phyloP scores from a whole-genome alignment of 1,140 invertebrate genomes.

The Aphelenchoides avenae region DNA sequence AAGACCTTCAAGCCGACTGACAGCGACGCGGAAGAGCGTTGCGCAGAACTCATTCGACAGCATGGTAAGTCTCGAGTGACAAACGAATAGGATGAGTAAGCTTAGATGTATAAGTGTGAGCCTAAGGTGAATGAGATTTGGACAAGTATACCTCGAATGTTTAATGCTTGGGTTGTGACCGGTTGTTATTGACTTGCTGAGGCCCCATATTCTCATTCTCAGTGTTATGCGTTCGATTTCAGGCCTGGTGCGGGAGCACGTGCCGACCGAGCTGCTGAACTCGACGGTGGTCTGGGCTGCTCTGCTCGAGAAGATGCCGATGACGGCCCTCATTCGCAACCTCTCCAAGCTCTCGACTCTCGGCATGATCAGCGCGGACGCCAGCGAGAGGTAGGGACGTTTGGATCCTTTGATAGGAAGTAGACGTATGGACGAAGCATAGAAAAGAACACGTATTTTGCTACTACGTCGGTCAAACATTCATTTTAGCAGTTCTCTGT shows the following conservation, averaged over 20 bases:
- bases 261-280: constrained; percentile 68
- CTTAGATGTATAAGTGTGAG: not conserved
- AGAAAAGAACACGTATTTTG: no score
- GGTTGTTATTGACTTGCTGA: no score
- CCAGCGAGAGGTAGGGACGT: constrained; percentile 25
- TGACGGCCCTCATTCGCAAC: constrained; percentile 65
- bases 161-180: no score
- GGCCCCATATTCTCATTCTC: no score
- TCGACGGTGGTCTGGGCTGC: constrained; percentile 68
- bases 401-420: no score
- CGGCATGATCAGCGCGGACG: constrained; percentile 63
- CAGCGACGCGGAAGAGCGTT: constrained; percentile 17
- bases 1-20: constrained; percentile 11
- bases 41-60: constrained; percentile 27
- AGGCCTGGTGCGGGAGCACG: constrained; percentile 64
- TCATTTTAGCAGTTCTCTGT: no score
- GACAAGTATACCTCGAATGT: no score
- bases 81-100: no score
- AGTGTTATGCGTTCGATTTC: constrained; percentile 22
- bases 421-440: no score
- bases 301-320: constrained; percentile 65
- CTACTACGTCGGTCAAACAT: no score
- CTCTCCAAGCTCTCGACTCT: constrained; percentile 68
- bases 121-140: constrained; percentile 2
- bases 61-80: constrained; percentile 16